phyloP scores from a whole-genome alignment of 2,797 vertebrate species.

The Notoglanidium macrostoma region DNA sequence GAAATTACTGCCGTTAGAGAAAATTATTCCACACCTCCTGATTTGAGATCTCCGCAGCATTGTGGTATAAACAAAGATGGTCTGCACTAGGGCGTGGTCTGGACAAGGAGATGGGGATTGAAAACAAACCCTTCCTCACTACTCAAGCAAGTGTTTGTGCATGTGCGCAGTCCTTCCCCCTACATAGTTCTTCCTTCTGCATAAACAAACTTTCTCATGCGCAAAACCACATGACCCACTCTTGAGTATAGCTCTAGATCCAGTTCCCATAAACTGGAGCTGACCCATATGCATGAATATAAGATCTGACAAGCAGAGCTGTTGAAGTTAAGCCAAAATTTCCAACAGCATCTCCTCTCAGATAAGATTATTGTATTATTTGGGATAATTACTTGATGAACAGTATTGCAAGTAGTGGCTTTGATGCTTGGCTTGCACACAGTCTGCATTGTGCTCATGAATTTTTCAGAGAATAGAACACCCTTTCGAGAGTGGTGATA shows the following conservation, averaged over 20 bases:
- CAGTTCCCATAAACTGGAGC: constrained; percentile 10
- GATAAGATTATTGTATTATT: background rate
- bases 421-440: background rate
- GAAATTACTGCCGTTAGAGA: background rate
- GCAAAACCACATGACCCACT: constrained; percentile 5
- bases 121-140: background rate
- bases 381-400: constrained; percentile 34
- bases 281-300: background rate
- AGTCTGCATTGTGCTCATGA: constrained; percentile 22
- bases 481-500: background rate
- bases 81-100: background rate
- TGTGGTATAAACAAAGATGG: background rate
- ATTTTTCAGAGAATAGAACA: constrained; percentile 18
- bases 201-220: background rate
- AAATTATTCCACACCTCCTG: background rate
- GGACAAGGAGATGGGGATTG: background rate
- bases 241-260: background rate
- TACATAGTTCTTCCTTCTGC: background rate
- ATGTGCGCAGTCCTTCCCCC: background rate
- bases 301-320: background rate
- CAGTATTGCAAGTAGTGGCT: constrained; percentile 3
- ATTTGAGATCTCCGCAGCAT: background rate
- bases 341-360: constrained; percentile 5
- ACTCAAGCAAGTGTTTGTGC: background rate
- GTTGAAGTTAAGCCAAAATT: background rate